These are phyloP conservation scores for Vireo altiloquus DNA, from an alignment of 2,113 vertebrate species.

Conservation along the genomic window DNA sequence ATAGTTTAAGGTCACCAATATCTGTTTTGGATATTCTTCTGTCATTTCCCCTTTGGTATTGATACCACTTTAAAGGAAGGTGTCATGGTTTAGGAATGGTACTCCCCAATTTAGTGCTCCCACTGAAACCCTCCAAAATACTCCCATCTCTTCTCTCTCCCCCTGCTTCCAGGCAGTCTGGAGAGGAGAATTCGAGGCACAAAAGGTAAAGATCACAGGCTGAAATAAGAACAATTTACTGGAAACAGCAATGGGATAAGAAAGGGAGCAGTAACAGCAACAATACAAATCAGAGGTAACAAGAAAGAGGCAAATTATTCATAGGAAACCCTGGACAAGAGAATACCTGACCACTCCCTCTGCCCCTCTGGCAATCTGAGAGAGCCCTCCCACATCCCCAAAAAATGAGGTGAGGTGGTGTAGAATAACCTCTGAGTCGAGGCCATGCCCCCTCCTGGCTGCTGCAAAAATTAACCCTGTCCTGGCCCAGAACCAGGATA, in stretches of 20 bases:
- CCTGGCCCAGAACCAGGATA: not conserved
- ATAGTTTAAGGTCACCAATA: not conserved
- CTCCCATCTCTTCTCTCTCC: not conserved
- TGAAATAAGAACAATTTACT: not conserved
- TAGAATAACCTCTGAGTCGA: not conserved
- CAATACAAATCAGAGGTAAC: not conserved
- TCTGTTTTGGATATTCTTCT: not conserved
- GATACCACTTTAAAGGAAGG: not conserved
- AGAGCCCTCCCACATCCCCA: not conserved
- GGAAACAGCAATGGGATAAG: not conserved
- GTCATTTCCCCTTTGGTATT: not conserved
- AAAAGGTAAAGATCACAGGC: not conserved
- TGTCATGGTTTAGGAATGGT: not conserved
- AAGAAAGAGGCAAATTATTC: not conserved
- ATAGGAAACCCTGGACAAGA: not conserved
- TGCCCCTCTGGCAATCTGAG: not conserved
- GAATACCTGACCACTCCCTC: not conserved
- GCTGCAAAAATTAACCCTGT: not conserved
- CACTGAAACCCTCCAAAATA: not conserved
- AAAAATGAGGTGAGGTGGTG: not conserved
- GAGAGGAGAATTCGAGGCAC: not conserved
- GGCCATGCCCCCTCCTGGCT: not conserved
- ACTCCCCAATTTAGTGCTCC: not conserved
- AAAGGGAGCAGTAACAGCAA: not conserved
- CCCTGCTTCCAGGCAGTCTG: not conserved